Base-by-base conservation (phyloP, 2,113 vertebrate genomes). In the Canis aureus region DNA sequence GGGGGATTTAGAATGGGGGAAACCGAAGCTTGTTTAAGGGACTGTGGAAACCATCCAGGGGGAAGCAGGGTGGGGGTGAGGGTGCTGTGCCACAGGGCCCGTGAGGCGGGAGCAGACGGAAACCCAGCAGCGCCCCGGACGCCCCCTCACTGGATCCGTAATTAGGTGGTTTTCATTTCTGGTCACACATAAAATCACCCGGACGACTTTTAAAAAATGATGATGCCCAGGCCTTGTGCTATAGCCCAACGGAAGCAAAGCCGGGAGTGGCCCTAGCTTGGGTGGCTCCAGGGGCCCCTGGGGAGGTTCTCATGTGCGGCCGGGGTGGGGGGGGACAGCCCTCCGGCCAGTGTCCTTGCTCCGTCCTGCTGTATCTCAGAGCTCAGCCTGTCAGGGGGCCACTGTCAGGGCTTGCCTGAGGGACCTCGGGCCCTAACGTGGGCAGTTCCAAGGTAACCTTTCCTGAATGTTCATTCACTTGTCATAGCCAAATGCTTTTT, bases 1-100 rank as follows among this genome's bases (percentile, higher is more conserved):
- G 60, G 55, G 85, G 20, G 69, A 94, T 53, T 94, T 71, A 91
- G 74, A 38, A 86, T 10, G 59, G 57, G 67, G 96, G 59, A 86
- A 69, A 57, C 57, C 38, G 17, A 13, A 53, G 51, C 43, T 79
- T 53, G 17, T 93, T 86, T 79, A 35, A 81, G n/a, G 67, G 38
- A 19, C 13, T 81, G 35, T 92, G 79, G 84, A 92, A 92, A 92
- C 82, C 38, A 95, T 27, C 79, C 43, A 87, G 74, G 59, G 51
- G 16, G 53, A 53, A 84, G 38, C 23, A 38, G 59, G 35, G 6
- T 10, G 2, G 17, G 16, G 12, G 35, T 11, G 11, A 49, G 17
- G n/a, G 29, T 23, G n/a, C 60, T 53, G 19, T 22, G 43, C 2
- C 12, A 12, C 3, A 23, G 13, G 8, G 49, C 25, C 32, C 32